These are phyloP conservation scores for Trematocara unimaculatum DNA, from an alignment of 2,113 vertebrate genomes.

Conservation along the genomic window DNA sequence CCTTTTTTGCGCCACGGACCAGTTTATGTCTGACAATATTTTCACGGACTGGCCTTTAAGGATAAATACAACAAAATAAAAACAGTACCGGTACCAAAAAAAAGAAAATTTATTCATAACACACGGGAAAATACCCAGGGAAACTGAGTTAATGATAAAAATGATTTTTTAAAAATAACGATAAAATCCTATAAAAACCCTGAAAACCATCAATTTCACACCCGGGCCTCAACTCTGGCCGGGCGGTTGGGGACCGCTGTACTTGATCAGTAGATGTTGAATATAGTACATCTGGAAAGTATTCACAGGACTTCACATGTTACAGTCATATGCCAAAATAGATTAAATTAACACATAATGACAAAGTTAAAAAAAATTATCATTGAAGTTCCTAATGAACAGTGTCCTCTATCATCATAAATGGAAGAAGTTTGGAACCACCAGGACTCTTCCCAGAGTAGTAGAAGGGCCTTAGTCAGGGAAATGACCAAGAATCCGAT, in stretches of 20 bases:
- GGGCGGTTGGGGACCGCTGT: rapidly evolving
- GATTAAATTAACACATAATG: neutral
- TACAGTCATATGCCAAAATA: neutral
- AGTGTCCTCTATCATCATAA: neutral
- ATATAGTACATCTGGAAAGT: neutral
- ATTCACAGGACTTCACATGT: neutral
- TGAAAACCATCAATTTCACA: neutral
- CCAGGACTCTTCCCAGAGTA: neutral
- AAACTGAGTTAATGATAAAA: neutral
- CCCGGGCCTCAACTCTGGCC: neutral
- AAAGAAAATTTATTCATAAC: neutral
- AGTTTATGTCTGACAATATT: neutral
- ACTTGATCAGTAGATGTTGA: neutral
- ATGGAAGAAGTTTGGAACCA: neutral
- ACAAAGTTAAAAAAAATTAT: neutral
- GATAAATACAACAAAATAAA: neutral
- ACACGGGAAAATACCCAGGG: neutral
- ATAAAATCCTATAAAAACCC: neutral
- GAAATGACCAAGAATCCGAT: neutral
- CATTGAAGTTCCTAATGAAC: neutral
- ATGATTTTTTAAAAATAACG: neutral
- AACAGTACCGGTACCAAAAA: neutral
- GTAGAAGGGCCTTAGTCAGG: neutral
- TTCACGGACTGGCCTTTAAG: neutral
- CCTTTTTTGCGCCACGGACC: neutral